Conservation (phyloP, 2,888 invertebrate genomes). For the Dynastes grantii region DNA sequence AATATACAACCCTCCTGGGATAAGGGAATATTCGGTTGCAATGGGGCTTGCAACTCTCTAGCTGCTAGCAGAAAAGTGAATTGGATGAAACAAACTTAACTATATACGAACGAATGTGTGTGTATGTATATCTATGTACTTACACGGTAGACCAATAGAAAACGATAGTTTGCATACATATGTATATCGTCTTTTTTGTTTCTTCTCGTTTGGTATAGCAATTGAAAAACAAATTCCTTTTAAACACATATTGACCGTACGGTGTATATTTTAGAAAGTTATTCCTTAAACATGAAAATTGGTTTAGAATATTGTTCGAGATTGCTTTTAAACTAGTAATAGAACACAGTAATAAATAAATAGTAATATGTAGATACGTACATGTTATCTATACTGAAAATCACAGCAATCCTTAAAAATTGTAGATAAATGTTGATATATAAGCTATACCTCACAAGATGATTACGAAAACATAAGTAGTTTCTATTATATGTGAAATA, state of each 20-base stretch:
- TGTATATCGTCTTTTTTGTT: neutral
- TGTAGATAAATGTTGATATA: no score
- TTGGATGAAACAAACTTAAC: slow-evolving; percentile 45
- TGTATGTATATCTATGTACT: slow-evolving; percentile 1
- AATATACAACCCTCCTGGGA: slow-evolving; percentile 48
- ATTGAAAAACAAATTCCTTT: no score
- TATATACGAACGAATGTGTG: slow-evolving; percentile 4
- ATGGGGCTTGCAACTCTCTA: slow-evolving; percentile 46
- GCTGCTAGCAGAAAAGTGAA: slow-evolving; percentile 48
- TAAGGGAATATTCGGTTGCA: slow-evolving; percentile 36
- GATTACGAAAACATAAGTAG: no score
- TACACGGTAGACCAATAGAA: neutral
- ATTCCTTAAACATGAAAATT: neutral
- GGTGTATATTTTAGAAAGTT: neutral
- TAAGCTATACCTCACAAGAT: no score
- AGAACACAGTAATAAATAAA: no score
- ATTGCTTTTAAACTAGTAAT: no score
- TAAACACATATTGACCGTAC: no score
- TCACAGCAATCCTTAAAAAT: no score
- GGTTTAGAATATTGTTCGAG: no score
- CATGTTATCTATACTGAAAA: no score
- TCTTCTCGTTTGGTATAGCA: neutral
- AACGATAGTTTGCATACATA: neutral
- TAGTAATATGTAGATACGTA: no score
- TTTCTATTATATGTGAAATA: no score